phyloP scores from a whole-genome alignment of 1,140 invertebrate genomes.

The Odontomachus brunneus region DNA sequence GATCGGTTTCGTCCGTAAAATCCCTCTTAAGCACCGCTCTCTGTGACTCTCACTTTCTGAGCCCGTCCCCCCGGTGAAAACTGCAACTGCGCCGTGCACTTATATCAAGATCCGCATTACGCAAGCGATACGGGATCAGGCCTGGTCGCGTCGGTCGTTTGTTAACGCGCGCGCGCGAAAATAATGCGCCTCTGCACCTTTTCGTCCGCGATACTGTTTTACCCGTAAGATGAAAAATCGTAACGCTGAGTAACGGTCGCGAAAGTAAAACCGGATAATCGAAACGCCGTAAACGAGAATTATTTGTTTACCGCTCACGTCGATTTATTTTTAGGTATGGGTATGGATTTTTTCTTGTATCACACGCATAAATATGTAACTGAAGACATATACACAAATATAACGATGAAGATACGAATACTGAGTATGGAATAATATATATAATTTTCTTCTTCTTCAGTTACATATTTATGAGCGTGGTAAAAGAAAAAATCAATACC shows the following conservation, averaged over 20 bases:
- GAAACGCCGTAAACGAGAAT: neutral
- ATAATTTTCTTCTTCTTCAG: too few species aligned
- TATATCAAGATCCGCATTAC: slow-evolving; percentile 64
- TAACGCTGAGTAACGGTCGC: neutral
- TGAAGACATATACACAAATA: too few species aligned
- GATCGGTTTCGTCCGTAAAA: too few species aligned
- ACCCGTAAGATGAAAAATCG: neutral
- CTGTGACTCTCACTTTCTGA: slow-evolving; percentile 57
- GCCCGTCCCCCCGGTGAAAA: slow-evolving; percentile 44
- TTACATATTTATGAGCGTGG: too few species aligned
- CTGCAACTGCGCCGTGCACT: slow-evolving; percentile 41
- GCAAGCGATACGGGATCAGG: slow-evolving; percentile 22
- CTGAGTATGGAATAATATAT: too few species aligned
- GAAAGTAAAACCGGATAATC: too few species aligned
- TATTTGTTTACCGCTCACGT: too few species aligned
- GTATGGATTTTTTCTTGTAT: too few species aligned
- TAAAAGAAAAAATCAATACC: too few species aligned
- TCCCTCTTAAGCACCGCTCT: slow-evolving; percentile 5
- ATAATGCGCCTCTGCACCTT: neutral
- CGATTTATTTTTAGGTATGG: too few species aligned
- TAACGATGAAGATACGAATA: too few species aligned
- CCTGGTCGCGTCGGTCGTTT: neutral
- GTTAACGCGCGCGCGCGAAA: neutral
- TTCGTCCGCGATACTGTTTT: neutral
- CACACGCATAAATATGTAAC: too few species aligned